A percentile compares a stretch with the other conserved stretches of the same genome.
Evolutionary conservation across 2,113 vertebrate species (phyloP).

Genomic region (Ciconia stormi): DNA sequence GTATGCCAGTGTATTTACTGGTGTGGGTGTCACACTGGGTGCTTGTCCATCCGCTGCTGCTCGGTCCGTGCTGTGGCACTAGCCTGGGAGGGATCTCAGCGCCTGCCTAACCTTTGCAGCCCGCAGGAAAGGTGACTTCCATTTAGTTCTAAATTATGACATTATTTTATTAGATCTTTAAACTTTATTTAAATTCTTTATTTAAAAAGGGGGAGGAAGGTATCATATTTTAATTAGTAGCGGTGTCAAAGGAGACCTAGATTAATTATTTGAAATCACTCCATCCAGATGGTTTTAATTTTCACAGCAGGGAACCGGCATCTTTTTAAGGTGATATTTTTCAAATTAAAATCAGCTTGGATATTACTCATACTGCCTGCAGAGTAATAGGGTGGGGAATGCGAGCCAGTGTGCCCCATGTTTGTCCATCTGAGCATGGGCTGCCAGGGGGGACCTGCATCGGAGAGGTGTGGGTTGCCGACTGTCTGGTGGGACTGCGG

Average conservation of each 20-base stretch:
- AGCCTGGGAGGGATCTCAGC: background rate
- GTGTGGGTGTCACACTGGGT: background rate
- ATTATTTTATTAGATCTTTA: constrained; percentile 80
- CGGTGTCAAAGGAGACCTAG: constrained; percentile 77
- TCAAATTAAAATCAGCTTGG: constrained; percentile 81
- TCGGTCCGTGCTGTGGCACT: background rate
- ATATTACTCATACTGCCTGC: constrained; percentile 71
- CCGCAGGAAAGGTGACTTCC: constrained; percentile 56
- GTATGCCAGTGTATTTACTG: background rate
- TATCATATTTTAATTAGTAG: constrained; percentile 82
- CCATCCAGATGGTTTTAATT: constrained; percentile 81
- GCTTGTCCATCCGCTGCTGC: background rate
- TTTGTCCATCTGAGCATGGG: background rate
- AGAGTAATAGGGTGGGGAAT: constrained; percentile 49
- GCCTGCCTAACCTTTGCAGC: background rate
- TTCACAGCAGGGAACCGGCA: constrained; percentile 79
- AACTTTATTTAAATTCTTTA: constrained; percentile 81
- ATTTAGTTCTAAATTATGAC: constrained; percentile 69
- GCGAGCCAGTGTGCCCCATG: background rate
- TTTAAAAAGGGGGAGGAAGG: constrained; percentile 65
- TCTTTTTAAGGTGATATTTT: constrained; percentile 80
- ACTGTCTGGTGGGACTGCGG: background rate
- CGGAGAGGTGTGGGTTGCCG: background rate
- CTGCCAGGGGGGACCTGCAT: background rate
- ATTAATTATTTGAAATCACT: constrained; percentile 81